A percentile compares a stretch with the other conserved stretches of the same genome.
These are phyloP conservation scores for Dromaius novaehollandiae DNA, from an alignment of 2,113 vertebrate genomes.

Conservation along the genomic window DNA sequence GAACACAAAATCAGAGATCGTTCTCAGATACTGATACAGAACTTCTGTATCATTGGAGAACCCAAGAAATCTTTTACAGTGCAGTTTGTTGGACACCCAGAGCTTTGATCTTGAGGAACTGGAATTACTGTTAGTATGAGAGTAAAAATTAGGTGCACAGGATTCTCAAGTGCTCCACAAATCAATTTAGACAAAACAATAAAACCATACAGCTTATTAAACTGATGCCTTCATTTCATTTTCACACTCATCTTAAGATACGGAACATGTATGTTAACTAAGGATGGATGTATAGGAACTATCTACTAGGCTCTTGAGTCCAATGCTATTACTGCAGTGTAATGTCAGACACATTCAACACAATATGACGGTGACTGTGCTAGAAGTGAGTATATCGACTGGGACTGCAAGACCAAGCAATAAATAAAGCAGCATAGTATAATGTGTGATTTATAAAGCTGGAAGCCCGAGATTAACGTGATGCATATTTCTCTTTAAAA, in stretches of 20 bases:
- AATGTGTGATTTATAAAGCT: background rate
- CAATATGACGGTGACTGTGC: background rate
- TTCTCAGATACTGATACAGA: background rate
- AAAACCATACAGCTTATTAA: background rate
- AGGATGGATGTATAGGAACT: background rate
- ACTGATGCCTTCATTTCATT: background rate
- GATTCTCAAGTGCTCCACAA: background rate
- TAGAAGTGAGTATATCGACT: background rate
- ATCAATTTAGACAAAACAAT: slow-evolving; percentile 3
- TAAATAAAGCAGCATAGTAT: background rate
- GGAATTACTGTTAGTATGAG: background rate
- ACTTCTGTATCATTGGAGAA: background rate
- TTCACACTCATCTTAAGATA: background rate
- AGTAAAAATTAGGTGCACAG: slow-evolving; percentile 1
- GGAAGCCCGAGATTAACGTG: background rate
- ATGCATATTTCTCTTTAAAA: background rate
- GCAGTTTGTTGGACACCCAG: slow-evolving; percentile 7
- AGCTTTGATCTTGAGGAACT: background rate
- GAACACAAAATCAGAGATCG: background rate
- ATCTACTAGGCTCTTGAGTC: background rate
- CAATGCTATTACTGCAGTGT: background rate
- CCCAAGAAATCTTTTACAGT: background rate
- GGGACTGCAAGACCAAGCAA: background rate
- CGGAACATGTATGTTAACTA: background rate
- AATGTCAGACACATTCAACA: background rate